Evolutionary conservation across 2,113 vertebrate genomes (phyloP).

Genomic region (Blennius ocellaris): DNA sequence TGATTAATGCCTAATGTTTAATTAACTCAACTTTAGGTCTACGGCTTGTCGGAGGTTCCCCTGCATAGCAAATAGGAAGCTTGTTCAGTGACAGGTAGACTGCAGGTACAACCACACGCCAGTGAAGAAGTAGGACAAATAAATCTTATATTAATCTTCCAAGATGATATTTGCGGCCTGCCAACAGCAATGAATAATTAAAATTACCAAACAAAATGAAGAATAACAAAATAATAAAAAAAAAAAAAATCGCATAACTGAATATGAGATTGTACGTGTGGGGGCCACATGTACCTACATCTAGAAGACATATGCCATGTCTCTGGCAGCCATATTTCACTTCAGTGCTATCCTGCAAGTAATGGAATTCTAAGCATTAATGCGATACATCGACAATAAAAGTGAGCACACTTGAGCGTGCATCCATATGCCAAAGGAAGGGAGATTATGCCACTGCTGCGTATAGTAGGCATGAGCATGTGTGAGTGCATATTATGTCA

Average conservation of each 20-base stretch:
- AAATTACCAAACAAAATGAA: constrained; percentile 51
- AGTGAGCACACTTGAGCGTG: constrained; percentile 14
- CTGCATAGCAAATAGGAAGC: constrained; percentile 67
- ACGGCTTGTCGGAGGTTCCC: constrained; percentile 28
- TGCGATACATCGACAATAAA: constrained; percentile 23
- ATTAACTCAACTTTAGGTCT: constrained; percentile 74
- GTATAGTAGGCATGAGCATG: constrained; percentile 56
- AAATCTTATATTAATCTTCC: constrained; percentile 69
- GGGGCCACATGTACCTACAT: not conserved
- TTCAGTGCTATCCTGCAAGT: constrained; percentile 2
- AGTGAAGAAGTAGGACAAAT: constrained; percentile 46
- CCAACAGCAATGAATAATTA: constrained; percentile 68
- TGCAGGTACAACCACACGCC: not conserved
- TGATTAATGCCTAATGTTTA: constrained; percentile 78
- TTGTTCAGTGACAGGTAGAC: constrained; percentile 46
- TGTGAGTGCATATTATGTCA: constrained; percentile 60
- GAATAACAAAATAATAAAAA: constrained; percentile 61
- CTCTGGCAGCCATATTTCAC: not conserved
- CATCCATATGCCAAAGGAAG: constrained; percentile 41
- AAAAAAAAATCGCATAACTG: constrained; percentile 29
- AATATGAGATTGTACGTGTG: constrained; percentile 6
- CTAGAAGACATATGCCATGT: not conserved
- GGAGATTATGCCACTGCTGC: constrained; percentile 65
- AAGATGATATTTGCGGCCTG: constrained; percentile 59
- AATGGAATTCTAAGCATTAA: constrained; percentile 15